A percentile compares a stretch with the other conserved stretches of the same genome.
These are phyloP conservation scores for Fistularia tabacaria DNA, from an alignment of 2,797 vertebrate genomes.

Conservation along the genomic window DNA sequence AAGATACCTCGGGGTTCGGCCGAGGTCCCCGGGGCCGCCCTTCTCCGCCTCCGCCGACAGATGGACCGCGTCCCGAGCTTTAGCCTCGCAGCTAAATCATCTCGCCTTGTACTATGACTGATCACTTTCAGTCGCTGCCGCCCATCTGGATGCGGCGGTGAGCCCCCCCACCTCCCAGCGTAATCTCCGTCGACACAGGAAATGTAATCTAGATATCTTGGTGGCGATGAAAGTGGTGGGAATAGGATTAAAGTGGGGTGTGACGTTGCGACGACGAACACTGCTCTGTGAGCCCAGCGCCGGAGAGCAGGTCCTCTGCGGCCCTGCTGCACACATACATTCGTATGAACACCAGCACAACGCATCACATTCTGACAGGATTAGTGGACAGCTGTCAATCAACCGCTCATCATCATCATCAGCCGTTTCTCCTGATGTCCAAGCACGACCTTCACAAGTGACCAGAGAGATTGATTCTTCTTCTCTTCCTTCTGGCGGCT, in stretches of 20 bases:
- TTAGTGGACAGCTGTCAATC: no score
- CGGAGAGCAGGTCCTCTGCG: background rate
- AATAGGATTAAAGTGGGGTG: conserved; percentile 68
- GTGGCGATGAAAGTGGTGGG: conserved; percentile 73
- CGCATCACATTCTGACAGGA: no score
- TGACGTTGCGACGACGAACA: conserved; percentile 48
- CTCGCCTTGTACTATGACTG: conserved; percentile 35
- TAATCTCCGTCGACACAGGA: conserved; percentile 61
- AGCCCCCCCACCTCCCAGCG: conserved; percentile 45
- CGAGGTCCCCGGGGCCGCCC: no score
- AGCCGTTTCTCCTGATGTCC: no score
- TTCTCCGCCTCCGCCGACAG: no score
- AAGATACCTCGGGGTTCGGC: no score
- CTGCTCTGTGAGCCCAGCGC: conserved; percentile 35
- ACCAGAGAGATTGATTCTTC: no score
- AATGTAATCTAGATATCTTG: conserved; percentile 67
- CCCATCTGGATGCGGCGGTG: conserved; percentile 50
- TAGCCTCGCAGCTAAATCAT: background rate
- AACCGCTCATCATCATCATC: no score
- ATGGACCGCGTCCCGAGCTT: background rate
- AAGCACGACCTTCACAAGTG: no score
- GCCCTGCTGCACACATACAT: no score
- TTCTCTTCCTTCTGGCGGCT: no score
- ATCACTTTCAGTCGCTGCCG: conserved; percentile 59
- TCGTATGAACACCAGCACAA: no score